A percentile compares a stretch with the other conserved stretches of the same genome.
These are phyloP conservation scores for Phytoseiulus persimilis DNA, from an alignment of 2,888 invertebrate species.

Conservation along the genomic window DNA sequence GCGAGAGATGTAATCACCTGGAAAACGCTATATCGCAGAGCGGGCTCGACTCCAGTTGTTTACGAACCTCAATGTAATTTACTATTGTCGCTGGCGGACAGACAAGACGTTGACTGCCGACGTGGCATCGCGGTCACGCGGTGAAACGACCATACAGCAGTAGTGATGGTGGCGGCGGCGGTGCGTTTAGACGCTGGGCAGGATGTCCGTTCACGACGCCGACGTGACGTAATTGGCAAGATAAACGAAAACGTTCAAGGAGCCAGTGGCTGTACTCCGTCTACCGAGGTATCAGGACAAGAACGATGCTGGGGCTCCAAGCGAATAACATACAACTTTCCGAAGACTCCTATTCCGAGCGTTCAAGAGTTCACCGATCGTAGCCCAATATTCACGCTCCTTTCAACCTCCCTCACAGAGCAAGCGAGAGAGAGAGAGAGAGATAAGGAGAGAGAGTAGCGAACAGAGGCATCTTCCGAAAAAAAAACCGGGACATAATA, in stretches of 20 bases:
- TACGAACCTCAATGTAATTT: background rate
- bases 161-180: background rate
- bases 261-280: background rate
- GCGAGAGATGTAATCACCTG: background rate
- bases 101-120: background rate
- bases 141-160: background rate
- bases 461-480: background rate
- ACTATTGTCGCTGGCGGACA: background rate
- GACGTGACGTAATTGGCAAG: background rate
- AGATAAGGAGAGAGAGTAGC: background rate
- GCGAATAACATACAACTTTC: background rate
- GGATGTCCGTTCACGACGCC: background rate
- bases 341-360: background rate
- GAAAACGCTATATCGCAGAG: background rate
- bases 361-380: background rate
- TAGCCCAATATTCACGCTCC: background rate
- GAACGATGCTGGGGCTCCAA: background rate
- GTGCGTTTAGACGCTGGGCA: background rate
- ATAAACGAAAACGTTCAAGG: background rate
- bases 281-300: background rate
- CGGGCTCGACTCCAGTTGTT: conserved; percentile 5
- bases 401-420: background rate
- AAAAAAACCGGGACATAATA: background rate
- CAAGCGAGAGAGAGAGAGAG: background rate
- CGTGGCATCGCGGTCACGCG: background rate